These are phyloP conservation scores for Oophaga sylvatica DNA, from an alignment of 2,797 vertebrate genomes.

Conservation along the genomic window DNA sequence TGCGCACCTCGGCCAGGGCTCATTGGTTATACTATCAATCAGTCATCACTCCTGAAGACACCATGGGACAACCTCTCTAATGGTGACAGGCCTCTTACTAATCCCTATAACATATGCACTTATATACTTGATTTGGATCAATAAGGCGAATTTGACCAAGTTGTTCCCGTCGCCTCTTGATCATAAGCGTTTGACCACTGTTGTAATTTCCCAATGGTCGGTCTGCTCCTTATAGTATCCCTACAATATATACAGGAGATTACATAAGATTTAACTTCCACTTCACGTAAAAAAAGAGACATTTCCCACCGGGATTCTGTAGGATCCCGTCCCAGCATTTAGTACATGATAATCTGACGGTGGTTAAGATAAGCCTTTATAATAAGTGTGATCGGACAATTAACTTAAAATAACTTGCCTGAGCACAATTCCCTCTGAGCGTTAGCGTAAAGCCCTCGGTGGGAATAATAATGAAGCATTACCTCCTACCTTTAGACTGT, in stretches of 20 bases:
- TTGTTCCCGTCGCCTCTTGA: too few relatives aligned
- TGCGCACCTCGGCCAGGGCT: too few relatives aligned
- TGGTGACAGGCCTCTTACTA: too few relatives aligned
- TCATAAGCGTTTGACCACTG: neutral
- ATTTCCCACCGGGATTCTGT: neutral
- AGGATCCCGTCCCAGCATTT: neutral
- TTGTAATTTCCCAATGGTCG: neutral
- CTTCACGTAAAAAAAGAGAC: neutral
- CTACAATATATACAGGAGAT: neutral
- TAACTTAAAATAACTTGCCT: conserved; percentile 17
- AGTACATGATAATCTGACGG: neutral
- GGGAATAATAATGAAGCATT: conserved; percentile 17
- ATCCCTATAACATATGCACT: too few relatives aligned
- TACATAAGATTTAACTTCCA: neutral
- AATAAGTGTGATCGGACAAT: neutral
- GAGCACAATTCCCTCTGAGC: conserved; percentile 6
- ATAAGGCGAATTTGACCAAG: too few relatives aligned
- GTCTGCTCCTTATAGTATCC: neutral
- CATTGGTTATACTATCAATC: too few relatives aligned
- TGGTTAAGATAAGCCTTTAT: neutral
- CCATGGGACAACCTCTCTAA: too few relatives aligned
- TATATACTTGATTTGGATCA: too few relatives aligned
- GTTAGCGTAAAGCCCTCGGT: neutral
- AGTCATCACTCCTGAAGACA: too few relatives aligned
- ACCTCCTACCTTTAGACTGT: neutral